Evolutionary conservation across 2,888 invertebrate genomes (phyloP), one percentile per base, ranked within the genome.

Genomic region (Dinocampus coccinellae): DNA sequence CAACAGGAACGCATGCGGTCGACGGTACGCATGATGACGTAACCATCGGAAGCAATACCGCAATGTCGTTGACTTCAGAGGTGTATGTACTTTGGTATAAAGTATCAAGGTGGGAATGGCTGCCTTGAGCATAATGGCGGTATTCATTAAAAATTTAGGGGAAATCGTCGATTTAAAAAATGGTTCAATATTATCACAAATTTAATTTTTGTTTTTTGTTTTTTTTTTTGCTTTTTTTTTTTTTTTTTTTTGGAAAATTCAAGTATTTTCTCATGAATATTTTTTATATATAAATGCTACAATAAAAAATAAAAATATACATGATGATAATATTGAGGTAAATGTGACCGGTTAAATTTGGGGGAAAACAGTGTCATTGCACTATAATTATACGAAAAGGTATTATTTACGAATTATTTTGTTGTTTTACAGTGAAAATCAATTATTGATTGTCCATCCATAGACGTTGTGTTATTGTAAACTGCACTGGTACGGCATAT

Each of bases 351-450:
- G 66, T 67, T 65, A 58, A 83, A 81, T 86, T 86, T 86, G 85
- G 84, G 86, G 87, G 86, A 86, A 87, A 87, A 86, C 84, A 78
- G 82, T 85, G 86, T 85, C 84, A 85, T 81, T 86, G 76, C 73
- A 65, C 68, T 65, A 70, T 75, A 69, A 47, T 66, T 34, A 20
- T 39, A 36, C 57, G 42, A 39, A 67, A n/a, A 26, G 36, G 67
- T 64, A 55, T 55, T 47, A 34, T 64, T 52, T 47, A 42, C 26
- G 4, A 36, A 52, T 61, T 52, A 36, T 69, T 33, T 58, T 33
- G 3, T 10, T 3, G 11, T 34, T 47, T n/a, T 20, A 42, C 13
- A 69, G 74, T 72, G 75, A 64, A 76, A 76, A 76, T 73, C 53
- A 64, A 22, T 24, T 16, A 57, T 58, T 65, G 36, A 64, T 64